phyloP scores from a whole-genome alignment of 2,113 vertebrate genomes.

The Petrocephalus zakoni region DNA sequence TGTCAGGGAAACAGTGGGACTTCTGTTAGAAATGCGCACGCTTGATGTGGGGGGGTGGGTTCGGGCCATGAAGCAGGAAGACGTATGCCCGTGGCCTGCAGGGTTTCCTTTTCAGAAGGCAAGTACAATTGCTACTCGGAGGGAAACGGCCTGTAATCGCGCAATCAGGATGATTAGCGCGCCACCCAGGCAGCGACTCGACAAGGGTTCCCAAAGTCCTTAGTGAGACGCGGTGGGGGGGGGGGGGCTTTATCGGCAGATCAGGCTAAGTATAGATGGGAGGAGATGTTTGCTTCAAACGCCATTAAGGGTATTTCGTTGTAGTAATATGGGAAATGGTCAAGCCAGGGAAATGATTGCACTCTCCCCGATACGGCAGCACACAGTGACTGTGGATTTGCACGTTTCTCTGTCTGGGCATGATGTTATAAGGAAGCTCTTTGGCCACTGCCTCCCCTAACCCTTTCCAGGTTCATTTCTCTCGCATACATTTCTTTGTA shows the following conservation, averaged over 20 bases:
- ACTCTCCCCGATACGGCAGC: slow-evolving; percentile 24
- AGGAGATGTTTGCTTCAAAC: slow-evolving; percentile 28
- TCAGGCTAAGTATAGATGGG: slow-evolving; percentile 23
- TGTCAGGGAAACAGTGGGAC: slow-evolving; percentile 41
- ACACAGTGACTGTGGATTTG: background rate
- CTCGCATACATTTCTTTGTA: background rate
- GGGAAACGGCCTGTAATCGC: slow-evolving; percentile 64
- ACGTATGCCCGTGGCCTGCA: slow-evolving; percentile 60
- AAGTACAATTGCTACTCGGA: slow-evolving; percentile 52
- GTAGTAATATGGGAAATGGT: slow-evolving; percentile 43
- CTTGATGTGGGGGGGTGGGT: slow-evolving; percentile 20
- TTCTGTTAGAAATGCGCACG: slow-evolving; percentile 49
- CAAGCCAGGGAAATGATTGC: slow-evolving; percentile 24
- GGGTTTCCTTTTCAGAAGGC: slow-evolving; percentile 63
- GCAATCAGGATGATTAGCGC: slow-evolving; percentile 69
- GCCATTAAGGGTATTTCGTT: slow-evolving; percentile 20
- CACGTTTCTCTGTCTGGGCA: background rate
- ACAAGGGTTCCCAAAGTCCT: slow-evolving; percentile 3
- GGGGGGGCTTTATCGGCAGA: slow-evolving; percentile 23
- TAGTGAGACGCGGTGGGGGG: background rate
- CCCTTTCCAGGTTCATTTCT: background rate
- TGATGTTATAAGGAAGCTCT: background rate
- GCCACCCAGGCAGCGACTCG: slow-evolving; percentile 54
- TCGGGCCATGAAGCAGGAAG: slow-evolving; percentile 55
- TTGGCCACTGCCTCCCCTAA: background rate